Evolutionary conservation across 2,797 vertebrate species (phyloP), one percentile per base, ranked within the genome.

Genomic region (Mycteria americana): DNA sequence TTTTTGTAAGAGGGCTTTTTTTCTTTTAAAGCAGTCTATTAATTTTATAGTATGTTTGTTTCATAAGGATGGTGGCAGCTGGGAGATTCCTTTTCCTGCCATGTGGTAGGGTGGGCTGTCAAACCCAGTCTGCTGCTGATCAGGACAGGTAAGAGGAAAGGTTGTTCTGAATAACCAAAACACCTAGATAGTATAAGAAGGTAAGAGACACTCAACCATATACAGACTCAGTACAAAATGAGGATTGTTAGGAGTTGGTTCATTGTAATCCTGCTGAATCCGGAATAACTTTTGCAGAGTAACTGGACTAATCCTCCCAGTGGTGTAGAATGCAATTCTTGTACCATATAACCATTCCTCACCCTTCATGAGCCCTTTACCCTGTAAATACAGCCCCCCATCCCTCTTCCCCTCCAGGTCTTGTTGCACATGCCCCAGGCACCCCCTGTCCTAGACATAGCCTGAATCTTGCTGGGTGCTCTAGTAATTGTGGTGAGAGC

Each of bases 391-490:
- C 37, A 60, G 22, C 24, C 24, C 39, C 9, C 7, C 13, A 18
- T 45, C 25, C 18, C 12, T 78, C 60, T 95, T 84, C 16, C 1
- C 2, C 11, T 3, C 25, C 46, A 65, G 19, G 25, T 69, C 50
- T 62, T 41, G 15, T 45, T 77, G 35, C 33, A 7, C 10, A 0
- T 45, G 33, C n/a, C 18, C 9, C 21, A 37, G 78, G 9, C 17
- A 46, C 64, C 39, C 30, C 15, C 13, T 77, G 16, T 37, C 9
- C 70, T 28, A 65, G 25, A 28, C 0, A 0, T 6, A 51, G 39
- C 45, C 53, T 1, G 0, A 28, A 41, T 70, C 78, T 30, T 77
- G 4, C 33, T 37, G 0, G 0, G 10, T 18, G 25, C 35, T 67
- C 5, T 24, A 10, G 25, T 30, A n/a, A 8, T n/a, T n/a, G 17